Base-by-base conservation (phyloP, 2,113 vertebrate species). In the Trichomycterus rosablanca region DNA sequence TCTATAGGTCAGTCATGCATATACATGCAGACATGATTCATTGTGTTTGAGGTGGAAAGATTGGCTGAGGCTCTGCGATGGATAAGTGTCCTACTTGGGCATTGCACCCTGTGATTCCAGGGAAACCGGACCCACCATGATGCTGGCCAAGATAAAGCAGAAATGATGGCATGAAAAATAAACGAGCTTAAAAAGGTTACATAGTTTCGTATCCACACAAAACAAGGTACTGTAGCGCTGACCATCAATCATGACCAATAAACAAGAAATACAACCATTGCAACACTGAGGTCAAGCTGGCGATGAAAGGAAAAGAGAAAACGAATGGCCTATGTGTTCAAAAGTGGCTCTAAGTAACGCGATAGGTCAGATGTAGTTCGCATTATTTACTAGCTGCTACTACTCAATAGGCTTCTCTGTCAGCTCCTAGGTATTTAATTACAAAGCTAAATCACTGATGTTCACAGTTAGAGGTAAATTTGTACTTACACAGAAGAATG, bases 301-400 rank as follows among this genome's bases (percentile, higher is more conserved):
- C 8, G 15, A 7, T 6, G 52, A 23, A 24, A 14, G 12, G 20
- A 55, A 51, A 35, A 37, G 43, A 56, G 34, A 16, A 9, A 67
- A 64, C 67, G 58, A 74, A 71, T 50, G 59, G 50, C 39, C 55
- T 20, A 22, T 51, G 42, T 62, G 39, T 60, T 32, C 39, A 56
- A n/a, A 40, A 63, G 45, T 43, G 51, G 56, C n/a, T n/a, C n/a
- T n/a, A n/a, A 58, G 63, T 63, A 54, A 52, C 59, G 19, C 10
- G 42, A 26, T 35, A 44, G 48, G 49, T 28, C 35, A 50, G 23
- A 23, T 53, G 55, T 65, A 65, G 59, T 59, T 59, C 55, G 59
- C 55, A 53, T 58, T 49, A 22, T 70, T 63, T 59, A 74, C 57
- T 63, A 66, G 52, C 37, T 26, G 28, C 11, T 35, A 44, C 43